phyloP scores from a whole-genome alignment of 2,113 vertebrate genomes.

The Petrocephalus zakoni region DNA sequence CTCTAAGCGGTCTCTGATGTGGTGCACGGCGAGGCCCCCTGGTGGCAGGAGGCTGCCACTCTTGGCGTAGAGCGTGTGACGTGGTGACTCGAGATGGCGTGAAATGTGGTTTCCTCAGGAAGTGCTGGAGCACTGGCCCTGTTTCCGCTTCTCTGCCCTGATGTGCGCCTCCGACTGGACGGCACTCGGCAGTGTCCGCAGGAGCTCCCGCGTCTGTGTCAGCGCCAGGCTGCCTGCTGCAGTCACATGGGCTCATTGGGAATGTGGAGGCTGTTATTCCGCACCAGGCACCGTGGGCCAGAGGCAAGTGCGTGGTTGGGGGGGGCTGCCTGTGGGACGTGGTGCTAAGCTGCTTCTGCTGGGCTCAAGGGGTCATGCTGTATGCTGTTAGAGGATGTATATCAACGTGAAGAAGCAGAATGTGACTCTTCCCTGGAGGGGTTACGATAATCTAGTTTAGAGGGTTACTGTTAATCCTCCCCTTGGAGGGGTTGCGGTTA shows the following conservation, averaged over 20 bases:
- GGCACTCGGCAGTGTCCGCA: background rate
- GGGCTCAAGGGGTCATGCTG: too few species aligned
- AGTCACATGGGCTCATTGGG: constrained; percentile 26
- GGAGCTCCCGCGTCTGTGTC: background rate
- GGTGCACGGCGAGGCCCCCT: background rate
- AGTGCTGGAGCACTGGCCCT: background rate
- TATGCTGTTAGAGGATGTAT: too few species aligned
- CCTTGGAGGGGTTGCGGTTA: too few species aligned
- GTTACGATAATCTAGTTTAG: too few species aligned
- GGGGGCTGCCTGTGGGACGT: background rate
- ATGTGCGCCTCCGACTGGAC: background rate
- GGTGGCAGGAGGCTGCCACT: background rate
- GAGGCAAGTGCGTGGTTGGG: constrained; percentile 50
- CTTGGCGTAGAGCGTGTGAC: background rate
- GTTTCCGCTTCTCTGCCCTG: background rate
- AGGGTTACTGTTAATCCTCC: too few species aligned
- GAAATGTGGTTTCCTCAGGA: constrained; percentile 24
- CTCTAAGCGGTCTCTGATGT: background rate
- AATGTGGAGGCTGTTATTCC: constrained; percentile 57
- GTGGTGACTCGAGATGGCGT: background rate
- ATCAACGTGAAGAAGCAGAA: too few species aligned
- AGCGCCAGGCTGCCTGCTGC: background rate
- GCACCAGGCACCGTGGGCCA: constrained; percentile 48
- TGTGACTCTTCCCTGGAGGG: too few species aligned
- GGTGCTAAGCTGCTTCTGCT: too few species aligned